phyloP scores from a whole-genome alignment of 1,140 invertebrate genomes.

The Episyrphus balteatus region DNA sequence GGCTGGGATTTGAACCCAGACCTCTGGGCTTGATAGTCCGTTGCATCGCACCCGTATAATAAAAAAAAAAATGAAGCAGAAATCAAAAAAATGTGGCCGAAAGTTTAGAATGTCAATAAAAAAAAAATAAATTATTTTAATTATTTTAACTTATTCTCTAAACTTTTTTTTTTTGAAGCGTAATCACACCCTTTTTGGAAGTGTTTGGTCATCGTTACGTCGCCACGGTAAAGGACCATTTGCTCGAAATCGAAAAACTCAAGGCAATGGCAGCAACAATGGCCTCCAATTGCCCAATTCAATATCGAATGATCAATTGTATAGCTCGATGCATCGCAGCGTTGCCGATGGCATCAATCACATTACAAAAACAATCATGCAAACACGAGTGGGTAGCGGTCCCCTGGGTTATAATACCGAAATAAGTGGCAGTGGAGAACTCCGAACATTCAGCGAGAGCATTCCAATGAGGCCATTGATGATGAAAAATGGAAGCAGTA shows the following conservation, averaged over 20 bases:
- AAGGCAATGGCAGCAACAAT: conserved; percentile 21
- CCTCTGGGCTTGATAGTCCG: too few relatives aligned
- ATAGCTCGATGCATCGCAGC: conserved; percentile 50
- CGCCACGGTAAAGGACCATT: conserved; percentile 41
- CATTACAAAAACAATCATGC: conserved; percentile 41
- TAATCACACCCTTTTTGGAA: conserved; percentile 93
- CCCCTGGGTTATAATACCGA: conserved; percentile 5
- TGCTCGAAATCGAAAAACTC: conserved; percentile 17
- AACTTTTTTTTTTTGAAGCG: conserved; percentile 65
- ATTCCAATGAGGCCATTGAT: conserved; percentile 66
- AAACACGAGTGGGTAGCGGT: conserved; percentile 31
- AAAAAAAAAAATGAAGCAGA: too few relatives aligned
- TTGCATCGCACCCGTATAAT: too few relatives aligned
- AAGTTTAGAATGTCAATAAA: too few relatives aligned
- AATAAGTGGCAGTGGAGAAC: conserved; percentile 23
- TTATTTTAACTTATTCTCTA: too few relatives aligned
- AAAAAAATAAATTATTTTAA: too few relatives aligned
- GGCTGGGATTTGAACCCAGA: too few relatives aligned
- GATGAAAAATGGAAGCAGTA: conserved; percentile 33
- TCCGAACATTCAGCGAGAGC: conserved; percentile 50
- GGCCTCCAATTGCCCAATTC: conserved; percentile 6
- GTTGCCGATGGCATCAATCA: conserved; percentile 48
- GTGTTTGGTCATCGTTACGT: conserved; percentile 83
- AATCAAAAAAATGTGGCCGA: too few relatives aligned
- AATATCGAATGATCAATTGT: conserved; percentile 35